Conservation (phyloP, 2,113 vertebrate genomes). For the Genyomyrus donnyi region DNA sequence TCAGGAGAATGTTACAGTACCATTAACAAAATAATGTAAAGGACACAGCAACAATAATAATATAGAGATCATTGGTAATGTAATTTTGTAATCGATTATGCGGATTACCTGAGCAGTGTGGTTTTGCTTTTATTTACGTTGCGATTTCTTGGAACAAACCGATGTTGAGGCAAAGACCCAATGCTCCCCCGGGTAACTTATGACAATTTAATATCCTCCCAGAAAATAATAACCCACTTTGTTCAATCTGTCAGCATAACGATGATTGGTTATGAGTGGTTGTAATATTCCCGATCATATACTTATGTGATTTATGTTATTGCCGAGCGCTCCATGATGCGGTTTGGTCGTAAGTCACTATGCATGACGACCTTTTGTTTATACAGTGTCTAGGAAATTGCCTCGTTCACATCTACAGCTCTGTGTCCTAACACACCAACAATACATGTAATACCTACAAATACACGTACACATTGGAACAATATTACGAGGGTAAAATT, state of each 20-base stretch:
- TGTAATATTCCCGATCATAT: background rate
- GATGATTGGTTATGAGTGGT: slow-evolving; percentile 1
- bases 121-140: background rate
- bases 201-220: slow-evolving; percentile 4
- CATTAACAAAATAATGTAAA: slow-evolving; percentile 4
- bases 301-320: background rate
- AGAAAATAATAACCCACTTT: background rate
- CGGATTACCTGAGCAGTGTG: background rate
- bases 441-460: background rate
- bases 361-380: background rate
- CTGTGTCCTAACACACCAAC: background rate
- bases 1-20: background rate
- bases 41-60: background rate
- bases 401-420: background rate
- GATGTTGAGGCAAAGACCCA: background rate
- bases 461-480: background rate
- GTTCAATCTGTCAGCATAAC: slow-evolving; percentile 5
- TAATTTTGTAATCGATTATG: background rate
- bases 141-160: background rate
- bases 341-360: background rate
- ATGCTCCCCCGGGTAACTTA: background rate
- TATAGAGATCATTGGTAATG: background rate
- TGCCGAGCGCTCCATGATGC: background rate
- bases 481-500: background rate
- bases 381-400: background rate